phyloP scores from a whole-genome alignment of 2,888 invertebrate species.

The Melanostoma mellinum region DNA sequence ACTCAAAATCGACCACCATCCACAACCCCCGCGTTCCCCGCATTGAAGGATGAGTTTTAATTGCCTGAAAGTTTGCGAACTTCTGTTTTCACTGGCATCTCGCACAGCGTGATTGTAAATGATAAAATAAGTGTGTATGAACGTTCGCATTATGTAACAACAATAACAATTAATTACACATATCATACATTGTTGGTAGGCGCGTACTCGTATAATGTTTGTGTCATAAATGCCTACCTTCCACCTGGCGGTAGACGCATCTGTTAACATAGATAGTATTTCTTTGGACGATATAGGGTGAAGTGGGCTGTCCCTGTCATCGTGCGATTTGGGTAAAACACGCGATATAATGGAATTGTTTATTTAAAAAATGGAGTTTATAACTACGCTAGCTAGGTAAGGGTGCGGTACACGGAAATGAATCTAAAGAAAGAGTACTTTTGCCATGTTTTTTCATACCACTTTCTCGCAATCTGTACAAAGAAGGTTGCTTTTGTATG shows the following conservation, averaged over 20 bases:
- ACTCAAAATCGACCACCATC: neutral
- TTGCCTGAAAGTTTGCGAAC: slow-evolving; percentile 61
- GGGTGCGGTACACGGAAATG: too few relatives aligned
- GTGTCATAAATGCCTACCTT: neutral
- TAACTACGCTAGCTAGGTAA: too few relatives aligned
- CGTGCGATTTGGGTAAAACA: too few relatives aligned
- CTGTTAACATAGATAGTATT: slow-evolving; percentile 27
- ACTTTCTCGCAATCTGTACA: too few relatives aligned
- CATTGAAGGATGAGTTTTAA: slow-evolving; percentile 47
- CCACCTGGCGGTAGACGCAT: neutral
- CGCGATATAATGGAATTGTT: too few relatives aligned
- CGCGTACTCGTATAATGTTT: neutral
- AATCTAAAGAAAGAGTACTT: too few relatives aligned
- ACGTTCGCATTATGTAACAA: slow-evolving; percentile 50
- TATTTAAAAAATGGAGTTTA: too few relatives aligned
- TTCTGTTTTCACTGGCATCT: slow-evolving; percentile 24
- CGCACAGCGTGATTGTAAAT: slow-evolving; percentile 11
- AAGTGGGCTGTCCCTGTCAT: too few relatives aligned
- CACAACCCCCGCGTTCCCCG: slow-evolving; percentile 15
- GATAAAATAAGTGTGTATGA: slow-evolving; percentile 28
- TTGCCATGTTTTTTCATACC: too few relatives aligned
- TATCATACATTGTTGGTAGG: slow-evolving; percentile 36
- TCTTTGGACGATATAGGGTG: slow-evolving; percentile 4
- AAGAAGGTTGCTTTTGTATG: too few relatives aligned
- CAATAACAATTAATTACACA: slow-evolving; percentile 70